Conservation (phyloP, 2,797 vertebrate genomes). For the Hylomyscus alleni region DNA sequence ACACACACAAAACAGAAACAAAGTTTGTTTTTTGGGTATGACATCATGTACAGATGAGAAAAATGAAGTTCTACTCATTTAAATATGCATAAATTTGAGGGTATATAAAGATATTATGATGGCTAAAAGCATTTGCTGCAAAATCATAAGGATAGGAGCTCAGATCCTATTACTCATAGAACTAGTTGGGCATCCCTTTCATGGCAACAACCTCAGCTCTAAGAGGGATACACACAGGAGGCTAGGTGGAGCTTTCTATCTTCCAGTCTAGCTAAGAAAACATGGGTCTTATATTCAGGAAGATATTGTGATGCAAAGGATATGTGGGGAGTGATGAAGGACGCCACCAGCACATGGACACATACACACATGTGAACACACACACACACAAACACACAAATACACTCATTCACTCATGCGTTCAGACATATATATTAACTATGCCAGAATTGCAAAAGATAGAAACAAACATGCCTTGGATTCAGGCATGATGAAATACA, state of each 20-base stretch:
- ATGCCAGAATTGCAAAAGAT: neutral
- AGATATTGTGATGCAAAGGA: neutral
- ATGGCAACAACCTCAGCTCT: neutral
- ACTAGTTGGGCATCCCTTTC: neutral
- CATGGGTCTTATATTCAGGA: neutral
- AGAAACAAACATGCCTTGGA: neutral
- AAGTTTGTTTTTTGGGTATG: neutral
- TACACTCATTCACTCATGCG: neutral
- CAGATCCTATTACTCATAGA: neutral
- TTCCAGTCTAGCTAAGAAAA: too few relatives aligned
- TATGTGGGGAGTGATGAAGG: neutral
- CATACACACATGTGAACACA: neutral
- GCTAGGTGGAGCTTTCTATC: neutral
- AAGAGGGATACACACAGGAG: neutral
- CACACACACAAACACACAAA: neutral
- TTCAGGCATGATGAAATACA: neutral
- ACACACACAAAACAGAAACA: neutral
- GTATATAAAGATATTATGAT: neutral
- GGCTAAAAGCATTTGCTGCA: neutral
- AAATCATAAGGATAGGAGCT: neutral
- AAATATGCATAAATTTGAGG: too few relatives aligned
- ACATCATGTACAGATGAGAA: too few relatives aligned
- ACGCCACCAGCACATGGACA: neutral
- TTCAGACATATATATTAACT: neutral
- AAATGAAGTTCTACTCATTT: neutral